These are phyloP conservation scores for Pantherophis vulpinus DNA, from an alignment of 2,797 vertebrate species.

Conservation along the genomic window DNA sequence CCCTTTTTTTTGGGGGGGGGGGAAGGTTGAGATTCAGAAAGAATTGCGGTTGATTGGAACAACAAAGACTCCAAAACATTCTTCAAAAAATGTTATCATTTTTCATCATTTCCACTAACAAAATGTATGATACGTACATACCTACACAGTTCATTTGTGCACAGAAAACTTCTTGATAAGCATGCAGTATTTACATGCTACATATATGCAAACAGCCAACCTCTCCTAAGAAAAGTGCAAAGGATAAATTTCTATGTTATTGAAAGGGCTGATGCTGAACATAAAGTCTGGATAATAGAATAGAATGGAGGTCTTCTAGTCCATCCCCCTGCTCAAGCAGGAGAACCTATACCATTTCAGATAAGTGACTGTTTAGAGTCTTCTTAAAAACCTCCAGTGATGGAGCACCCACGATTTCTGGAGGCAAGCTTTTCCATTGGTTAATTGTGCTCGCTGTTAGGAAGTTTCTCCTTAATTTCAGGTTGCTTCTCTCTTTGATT, in stretches of 20 bases:
- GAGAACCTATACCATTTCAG: too few relatives aligned
- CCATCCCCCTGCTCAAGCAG: too few relatives aligned
- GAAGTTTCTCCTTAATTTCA: too few relatives aligned
- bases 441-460: too few relatives aligned
- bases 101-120: not conserved
- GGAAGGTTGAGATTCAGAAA: not conserved
- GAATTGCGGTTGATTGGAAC: not conserved
- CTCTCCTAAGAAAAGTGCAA: not conserved
- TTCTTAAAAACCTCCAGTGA: too few relatives aligned
- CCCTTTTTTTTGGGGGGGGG: not conserved
- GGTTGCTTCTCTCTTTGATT: too few relatives aligned
- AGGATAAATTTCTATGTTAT: not conserved
- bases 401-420: too few relatives aligned
- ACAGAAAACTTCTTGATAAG: not conserved
- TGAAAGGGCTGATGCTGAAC: constrained; percentile 6
- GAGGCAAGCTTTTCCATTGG: too few relatives aligned
- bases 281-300: constrained; percentile 7
- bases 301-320: too few relatives aligned
- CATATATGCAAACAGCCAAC: not conserved
- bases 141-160: not conserved
- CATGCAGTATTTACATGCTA: not conserved
- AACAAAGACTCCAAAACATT: not conserved
- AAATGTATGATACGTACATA: not conserved
- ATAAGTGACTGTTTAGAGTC: too few relatives aligned
- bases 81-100: not conserved